Base-by-base conservation (phyloP, 2,888 invertebrate species). In the Epirrhoe alternata region DNA sequence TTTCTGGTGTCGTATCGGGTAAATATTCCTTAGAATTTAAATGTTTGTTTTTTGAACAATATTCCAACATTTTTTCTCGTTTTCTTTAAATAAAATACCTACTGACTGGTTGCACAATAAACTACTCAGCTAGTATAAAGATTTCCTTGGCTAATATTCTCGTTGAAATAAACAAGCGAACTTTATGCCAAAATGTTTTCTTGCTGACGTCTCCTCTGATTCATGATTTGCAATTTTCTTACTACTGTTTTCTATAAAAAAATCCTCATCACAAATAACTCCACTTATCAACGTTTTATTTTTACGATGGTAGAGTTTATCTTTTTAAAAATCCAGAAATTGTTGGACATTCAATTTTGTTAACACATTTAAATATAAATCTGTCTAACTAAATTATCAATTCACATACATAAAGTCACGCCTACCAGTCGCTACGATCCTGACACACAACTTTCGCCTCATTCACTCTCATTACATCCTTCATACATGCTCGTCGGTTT, bases 171-270 rank as follows among this genome's bases (percentile, higher is more conserved):
- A 59, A 66, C 62, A 63, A 66, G 50, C 45, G 61, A 50, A 54
- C 49, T 52, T 62, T 52, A 61, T 60, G 64, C 67, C 63, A 61
- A 64, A 63, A 54, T 53, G 38, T 57, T 67, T 63, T 42, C n/a
- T 35, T 61, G 49, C 53, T 67, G 49, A 64, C 60, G 53, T 64
- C 42, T 49, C 51, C 17, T 63, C 35, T 60, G 52, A 63, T 61
- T 61, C 53, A 64, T 64, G 30, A 71, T 61, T 74, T 76, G 69
- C 49, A 38, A 42, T 54, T 60, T 24, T 51, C 31, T 53, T 42
- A 56, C 33, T 12, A 30, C 4, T 24, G 6, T 30, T 51, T n/a
- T 16, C 8, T 16, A 53, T 10, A 33, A 53, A 35, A n/a, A 52
- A 61, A 7, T 38, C 42, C 16, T n/a, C 14, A 16, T 14, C 14